Conservation (phyloP, 2,888 invertebrate species). For the Agrenia bidenticulata region DNA sequence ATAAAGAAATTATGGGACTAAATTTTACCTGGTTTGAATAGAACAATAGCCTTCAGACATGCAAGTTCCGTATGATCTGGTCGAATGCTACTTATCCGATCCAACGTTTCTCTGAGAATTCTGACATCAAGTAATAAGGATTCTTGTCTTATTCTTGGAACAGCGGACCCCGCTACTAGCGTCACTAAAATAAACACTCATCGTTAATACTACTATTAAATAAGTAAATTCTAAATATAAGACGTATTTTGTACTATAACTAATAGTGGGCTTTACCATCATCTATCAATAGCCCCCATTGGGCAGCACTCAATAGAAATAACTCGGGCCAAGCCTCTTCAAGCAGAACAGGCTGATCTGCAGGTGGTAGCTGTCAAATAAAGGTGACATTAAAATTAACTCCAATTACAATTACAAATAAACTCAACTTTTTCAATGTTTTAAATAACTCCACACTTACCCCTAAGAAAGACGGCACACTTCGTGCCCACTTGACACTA, state of each 20-base stretch:
- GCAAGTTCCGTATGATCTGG: slow-evolving; percentile 82
- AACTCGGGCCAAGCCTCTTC: slow-evolving; percentile 81
- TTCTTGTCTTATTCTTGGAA: slow-evolving; percentile 61
- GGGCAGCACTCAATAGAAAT: slow-evolving; percentile 78
- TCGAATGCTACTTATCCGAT: slow-evolving; percentile 65
- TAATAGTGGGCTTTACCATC: too few species aligned
- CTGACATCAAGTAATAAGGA: slow-evolving; percentile 62
- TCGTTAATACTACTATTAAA: slow-evolving; percentile 1
- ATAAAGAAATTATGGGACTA: too few species aligned
- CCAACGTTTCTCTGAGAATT: slow-evolving; percentile 66
- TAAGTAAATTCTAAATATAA: slow-evolving; percentile 10
- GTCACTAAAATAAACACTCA: slow-evolving; percentile 51
- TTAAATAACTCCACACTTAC: too few species aligned
- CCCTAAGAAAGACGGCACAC: slow-evolving; percentile 73
- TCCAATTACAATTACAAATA: slow-evolving; percentile 54
- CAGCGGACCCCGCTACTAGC: slow-evolving; percentile 58
- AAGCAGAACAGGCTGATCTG: slow-evolving; percentile 72
- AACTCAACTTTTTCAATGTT: too few species aligned
- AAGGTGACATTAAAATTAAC: background rate
- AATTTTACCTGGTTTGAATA: slow-evolving; percentile 75
- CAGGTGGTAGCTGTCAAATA: slow-evolving; percentile 63
- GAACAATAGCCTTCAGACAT: slow-evolving; percentile 76
- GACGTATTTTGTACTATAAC: slow-evolving; percentile 8
- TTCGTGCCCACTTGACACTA: slow-evolving; percentile 77
- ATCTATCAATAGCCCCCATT: slow-evolving; percentile 74